Evolutionary conservation across 2,797 vertebrate species (phyloP).

Genomic region (Gadopsis marmoratus): DNA sequence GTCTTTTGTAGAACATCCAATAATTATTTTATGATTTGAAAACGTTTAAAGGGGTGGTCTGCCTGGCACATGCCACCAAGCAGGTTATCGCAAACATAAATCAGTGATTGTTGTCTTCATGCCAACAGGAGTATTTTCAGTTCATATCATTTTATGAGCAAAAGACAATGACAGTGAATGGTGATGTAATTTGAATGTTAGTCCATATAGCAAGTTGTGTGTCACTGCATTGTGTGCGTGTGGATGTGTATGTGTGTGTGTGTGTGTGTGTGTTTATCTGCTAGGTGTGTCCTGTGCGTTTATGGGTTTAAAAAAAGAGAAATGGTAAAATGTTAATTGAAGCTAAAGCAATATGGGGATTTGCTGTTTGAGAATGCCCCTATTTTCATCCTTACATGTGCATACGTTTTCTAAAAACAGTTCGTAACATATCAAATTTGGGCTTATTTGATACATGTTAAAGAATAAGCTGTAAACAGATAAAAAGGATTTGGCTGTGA

Average conservation of each 20-base stretch:
- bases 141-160: slow-evolving; percentile 49
- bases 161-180: slow-evolving; percentile 51
- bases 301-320: slow-evolving; percentile 4
- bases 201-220: slow-evolving; percentile 17
- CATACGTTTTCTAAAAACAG: background rate
- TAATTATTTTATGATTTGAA: slow-evolving; percentile 69
- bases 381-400: background rate
- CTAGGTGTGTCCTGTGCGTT: background rate
- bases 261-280: slow-evolving; percentile 18
- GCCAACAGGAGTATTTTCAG: slow-evolving; percentile 38
- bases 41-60: slow-evolving; percentile 37
- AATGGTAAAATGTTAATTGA: background rate
- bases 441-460: background rate
- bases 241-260: slow-evolving; percentile 32
- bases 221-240: slow-evolving; percentile 28
- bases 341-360: background rate
- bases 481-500: background rate
- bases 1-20: slow-evolving; percentile 48
- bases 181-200: slow-evolving; percentile 54
- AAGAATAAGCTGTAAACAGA: background rate
- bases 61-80: slow-evolving; percentile 46
- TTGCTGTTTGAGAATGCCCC: background rate
- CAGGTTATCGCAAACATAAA: slow-evolving; percentile 63
- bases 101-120: slow-evolving; percentile 48
- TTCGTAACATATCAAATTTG: background rate